Base-by-base conservation (phyloP, 2,888 invertebrate species). In the Tholera decimalis region DNA sequence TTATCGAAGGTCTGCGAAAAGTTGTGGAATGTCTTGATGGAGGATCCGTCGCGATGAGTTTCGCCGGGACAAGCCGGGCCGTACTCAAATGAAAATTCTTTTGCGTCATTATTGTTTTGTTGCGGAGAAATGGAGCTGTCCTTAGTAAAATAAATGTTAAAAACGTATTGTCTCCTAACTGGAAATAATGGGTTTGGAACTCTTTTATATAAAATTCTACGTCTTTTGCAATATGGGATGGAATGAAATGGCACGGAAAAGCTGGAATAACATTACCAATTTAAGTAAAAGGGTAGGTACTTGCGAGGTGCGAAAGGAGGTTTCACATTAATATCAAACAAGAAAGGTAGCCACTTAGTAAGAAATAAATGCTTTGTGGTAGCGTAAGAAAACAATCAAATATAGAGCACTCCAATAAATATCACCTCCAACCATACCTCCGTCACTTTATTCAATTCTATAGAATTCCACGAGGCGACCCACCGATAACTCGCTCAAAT, bases 1-100 rank as follows among this genome's bases (percentile, higher is more conserved):
- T 89, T 90, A 86, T 88, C 82, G 88, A 88, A 87, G 86, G 84
- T 84, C 87, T 84, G 85, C 87, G 87, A 88, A 92, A 92, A 92
- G 88, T 91, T 88, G 85, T 87, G 93, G 93, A 93, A 93, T 93
- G 89, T 90, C 89, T 90, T 88, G 90, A 91, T 91, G 88, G 89
- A 79, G 83, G 81, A 82, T 73, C 73, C 76, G 73, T 81, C 80
- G 82, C 77, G 87, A 89, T 88, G 89, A 89, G 88, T 85, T 85
- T 85, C 70, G 69, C 70, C 60, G 70, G 84, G 86, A 86, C 87
- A 85, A 76, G 63, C 83, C 80, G 80, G 82, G 82, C 88, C 88
- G 84, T 85, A 86, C 89, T 90, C 84, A 92, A 93, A 93, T 93
- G 92, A 93, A 93, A 93, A 92, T 92, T 93, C 92, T 91, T 91